phyloP scores from a whole-genome alignment of 2,113 vertebrate genomes.

The Miniopterus natalensis region DNA sequence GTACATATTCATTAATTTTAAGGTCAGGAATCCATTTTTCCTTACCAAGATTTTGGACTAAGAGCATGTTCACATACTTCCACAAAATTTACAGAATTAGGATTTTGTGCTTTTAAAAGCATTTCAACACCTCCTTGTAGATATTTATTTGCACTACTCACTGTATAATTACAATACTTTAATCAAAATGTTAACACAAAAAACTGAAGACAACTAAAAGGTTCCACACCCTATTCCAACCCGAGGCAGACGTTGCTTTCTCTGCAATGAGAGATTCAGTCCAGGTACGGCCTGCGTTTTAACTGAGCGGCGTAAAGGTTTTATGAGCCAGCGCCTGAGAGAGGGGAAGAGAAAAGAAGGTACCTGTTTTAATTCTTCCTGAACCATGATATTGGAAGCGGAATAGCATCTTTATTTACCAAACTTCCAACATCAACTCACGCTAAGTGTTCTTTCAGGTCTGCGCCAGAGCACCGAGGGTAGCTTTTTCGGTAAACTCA shows the following conservation, averaged over 20 bases:
- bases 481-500: background rate
- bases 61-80: background rate
- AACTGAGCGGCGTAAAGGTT: background rate
- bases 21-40: background rate
- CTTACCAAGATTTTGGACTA: background rate
- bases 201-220: background rate
- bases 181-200: constrained; percentile 15
- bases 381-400: background rate
- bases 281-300: background rate
- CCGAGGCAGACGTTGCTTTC: background rate
- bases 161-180: background rate
- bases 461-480: background rate
- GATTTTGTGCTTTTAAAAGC: background rate
- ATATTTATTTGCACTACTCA: background rate
- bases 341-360: background rate
- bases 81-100: background rate
- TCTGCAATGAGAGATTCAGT: background rate
- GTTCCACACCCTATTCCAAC: background rate
- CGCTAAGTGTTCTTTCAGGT: background rate
- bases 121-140: background rate
- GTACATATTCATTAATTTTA: background rate
- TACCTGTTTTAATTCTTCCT: background rate
- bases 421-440: background rate
- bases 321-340: background rate
- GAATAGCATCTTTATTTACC: background rate